Evolutionary conservation across 1,140 invertebrate species (phyloP).

Genomic region (Bombus consobrinus): DNA sequence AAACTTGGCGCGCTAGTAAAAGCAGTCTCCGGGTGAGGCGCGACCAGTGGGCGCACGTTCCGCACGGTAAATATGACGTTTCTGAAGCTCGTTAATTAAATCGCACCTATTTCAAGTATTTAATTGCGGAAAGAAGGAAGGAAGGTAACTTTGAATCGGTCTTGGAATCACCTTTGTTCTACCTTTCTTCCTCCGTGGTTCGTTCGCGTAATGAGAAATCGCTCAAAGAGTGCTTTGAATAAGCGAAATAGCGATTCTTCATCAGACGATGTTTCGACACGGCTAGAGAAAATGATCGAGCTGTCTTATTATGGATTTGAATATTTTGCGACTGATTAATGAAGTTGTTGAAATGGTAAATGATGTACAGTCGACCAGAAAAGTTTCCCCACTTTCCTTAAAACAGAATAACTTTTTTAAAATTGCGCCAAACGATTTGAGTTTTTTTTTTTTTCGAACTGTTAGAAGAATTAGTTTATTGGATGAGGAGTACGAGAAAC

Average conservation of each 20-base stretch:
- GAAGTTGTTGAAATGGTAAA: too few species aligned
- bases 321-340: too few species aligned
- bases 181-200: neutral
- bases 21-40: neutral
- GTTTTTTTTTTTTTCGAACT: rapidly evolving
- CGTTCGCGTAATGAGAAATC: constrained; percentile 31
- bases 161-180: constrained; percentile 18
- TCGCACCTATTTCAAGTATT: constrained; percentile 23
- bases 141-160: constrained; percentile 36
- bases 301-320: neutral
- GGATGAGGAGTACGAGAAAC: too few species aligned
- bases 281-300: too few species aligned
- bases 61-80: constrained; percentile 33
- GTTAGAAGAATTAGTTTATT: too few species aligned
- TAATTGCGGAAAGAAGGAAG: constrained; percentile 44
- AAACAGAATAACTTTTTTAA: too few species aligned
- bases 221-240: constrained; percentile 13
- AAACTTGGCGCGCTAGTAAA: neutral
- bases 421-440: too few species aligned
- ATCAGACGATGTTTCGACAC: neutral
- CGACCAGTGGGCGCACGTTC: neutral
- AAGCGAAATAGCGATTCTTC: neutral
- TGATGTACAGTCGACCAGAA: too few species aligned
- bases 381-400: too few species aligned
- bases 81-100: constrained; percentile 42